Evolutionary conservation across 2,113 vertebrate genomes (phyloP).

Genomic region (Callipepla californica): DNA sequence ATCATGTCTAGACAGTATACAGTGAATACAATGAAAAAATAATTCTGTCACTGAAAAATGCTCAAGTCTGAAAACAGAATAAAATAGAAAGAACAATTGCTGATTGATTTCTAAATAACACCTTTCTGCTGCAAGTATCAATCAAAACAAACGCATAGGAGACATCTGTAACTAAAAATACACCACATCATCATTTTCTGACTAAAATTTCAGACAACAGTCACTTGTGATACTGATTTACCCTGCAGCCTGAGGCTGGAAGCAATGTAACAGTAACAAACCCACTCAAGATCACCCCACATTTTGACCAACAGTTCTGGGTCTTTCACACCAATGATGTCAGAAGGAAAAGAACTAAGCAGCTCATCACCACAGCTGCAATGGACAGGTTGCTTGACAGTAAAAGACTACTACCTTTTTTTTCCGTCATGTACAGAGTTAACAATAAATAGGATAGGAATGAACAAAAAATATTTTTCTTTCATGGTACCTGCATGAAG

Average conservation of each 20-base stretch:
- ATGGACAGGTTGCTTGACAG: not conserved
- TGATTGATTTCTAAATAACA: not conserved
- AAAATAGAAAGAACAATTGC: not conserved
- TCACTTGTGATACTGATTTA: not conserved
- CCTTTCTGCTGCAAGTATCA: not conserved
- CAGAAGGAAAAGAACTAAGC: not conserved
- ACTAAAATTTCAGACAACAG: not conserved
- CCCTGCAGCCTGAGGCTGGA: not conserved
- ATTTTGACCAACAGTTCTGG: not conserved
- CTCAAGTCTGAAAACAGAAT: not conserved
- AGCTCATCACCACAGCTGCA: not conserved
- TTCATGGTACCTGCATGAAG: conserved; percentile 92
- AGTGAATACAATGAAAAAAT: not conserved
- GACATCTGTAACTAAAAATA: not conserved
- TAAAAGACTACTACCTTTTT: not conserved
- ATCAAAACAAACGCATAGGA: not conserved
- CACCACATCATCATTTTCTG: not conserved
- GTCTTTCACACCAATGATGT: not conserved
- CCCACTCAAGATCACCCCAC: not conserved
- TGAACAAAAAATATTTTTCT: not conserved
- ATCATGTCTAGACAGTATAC: not conserved
- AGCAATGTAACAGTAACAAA: not conserved
- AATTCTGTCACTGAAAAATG: not conserved
- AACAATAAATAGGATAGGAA: not conserved
- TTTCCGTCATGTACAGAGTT: not conserved